Conservation (phyloP, 1,140 invertebrate species). For the Euglossa dilemma region DNA sequence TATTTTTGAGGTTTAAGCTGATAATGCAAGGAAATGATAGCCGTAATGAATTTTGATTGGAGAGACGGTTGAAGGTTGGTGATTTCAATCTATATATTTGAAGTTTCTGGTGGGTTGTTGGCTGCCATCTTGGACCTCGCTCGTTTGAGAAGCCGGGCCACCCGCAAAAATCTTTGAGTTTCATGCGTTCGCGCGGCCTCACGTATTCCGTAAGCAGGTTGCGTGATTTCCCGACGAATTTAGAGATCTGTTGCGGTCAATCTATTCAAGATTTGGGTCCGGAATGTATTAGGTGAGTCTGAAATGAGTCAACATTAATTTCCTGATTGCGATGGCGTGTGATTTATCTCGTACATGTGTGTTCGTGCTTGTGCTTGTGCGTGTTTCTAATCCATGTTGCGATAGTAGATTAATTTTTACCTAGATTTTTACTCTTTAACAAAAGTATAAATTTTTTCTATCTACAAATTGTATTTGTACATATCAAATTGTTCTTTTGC, state of each 20-base stretch:
- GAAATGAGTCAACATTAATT: slow-evolving; percentile 67
- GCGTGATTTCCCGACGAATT: slow-evolving; percentile 64
- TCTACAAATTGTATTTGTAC: not conserved
- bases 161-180: slow-evolving; percentile 77
- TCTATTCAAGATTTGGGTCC: slow-evolving; percentile 73
- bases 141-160: slow-evolving; percentile 80
- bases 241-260: slow-evolving; percentile 60
- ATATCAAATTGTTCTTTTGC: not conserved
- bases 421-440: not conserved
- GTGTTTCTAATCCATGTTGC: slow-evolving; percentile 53
- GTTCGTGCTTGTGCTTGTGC: slow-evolving; percentile 70
- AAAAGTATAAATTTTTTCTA: not conserved
- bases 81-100: slow-evolving; percentile 47
- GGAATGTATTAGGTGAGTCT: slow-evolving; percentile 80
- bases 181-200: slow-evolving; percentile 75
- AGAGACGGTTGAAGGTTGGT: slow-evolving; percentile 6
- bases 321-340: slow-evolving; percentile 73
- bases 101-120: slow-evolving; percentile 76
- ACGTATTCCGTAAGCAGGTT: slow-evolving; percentile 66
- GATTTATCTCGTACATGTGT: slow-evolving; percentile 73
- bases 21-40: not conserved
- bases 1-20: too few species aligned
- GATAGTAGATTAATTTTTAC: slow-evolving; percentile 43
- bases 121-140: slow-evolving; percentile 82
- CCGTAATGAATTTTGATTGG: not conserved